These are phyloP conservation scores for Phoronis australis DNA, from an alignment of 2,888 invertebrate species.

Conservation along the genomic window DNA sequence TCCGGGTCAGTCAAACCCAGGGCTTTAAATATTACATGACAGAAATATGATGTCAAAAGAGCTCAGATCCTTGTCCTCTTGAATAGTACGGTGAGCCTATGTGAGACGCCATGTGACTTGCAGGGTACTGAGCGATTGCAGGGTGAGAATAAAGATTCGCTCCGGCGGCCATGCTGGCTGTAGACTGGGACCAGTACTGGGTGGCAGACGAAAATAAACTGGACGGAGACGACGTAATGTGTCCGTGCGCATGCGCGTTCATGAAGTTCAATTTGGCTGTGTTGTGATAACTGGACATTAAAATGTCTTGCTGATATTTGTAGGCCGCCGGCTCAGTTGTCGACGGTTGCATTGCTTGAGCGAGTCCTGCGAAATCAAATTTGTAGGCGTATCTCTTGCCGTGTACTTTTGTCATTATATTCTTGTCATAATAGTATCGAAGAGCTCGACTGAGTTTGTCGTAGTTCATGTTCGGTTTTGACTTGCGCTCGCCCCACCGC, in stretches of 20 bases:
- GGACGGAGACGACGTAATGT: slow-evolving; percentile 31
- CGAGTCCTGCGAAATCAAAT: slow-evolving; percentile 91
- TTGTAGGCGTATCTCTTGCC: slow-evolving; percentile 94
- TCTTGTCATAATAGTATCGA: slow-evolving; percentile 96
- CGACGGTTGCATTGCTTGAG: slow-evolving; percentile 67
- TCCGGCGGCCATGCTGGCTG: too few relatives aligned
- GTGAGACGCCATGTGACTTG: slow-evolving; percentile 62
- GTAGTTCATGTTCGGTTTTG: slow-evolving; percentile 97
- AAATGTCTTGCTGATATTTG: slow-evolving; percentile 93
- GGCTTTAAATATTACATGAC: too few relatives aligned
- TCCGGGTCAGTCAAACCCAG: too few relatives aligned
- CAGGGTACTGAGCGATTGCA: slow-evolving; percentile 63
- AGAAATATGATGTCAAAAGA: too few relatives aligned
- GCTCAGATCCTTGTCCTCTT: too few relatives aligned
- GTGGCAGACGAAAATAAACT: slow-evolving; percentile 35
- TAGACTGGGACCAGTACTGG: slow-evolving; percentile 40
- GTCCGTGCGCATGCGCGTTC: slow-evolving; percentile 59
- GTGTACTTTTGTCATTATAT: slow-evolving; percentile 97
- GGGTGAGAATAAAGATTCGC: too few relatives aligned
- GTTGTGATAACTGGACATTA: slow-evolving; percentile 72
- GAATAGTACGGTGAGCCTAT: too few relatives aligned
- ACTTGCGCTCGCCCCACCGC: slow-evolving; percentile 91
- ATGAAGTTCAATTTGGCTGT: slow-evolving; percentile 82
- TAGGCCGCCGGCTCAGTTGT: slow-evolving; percentile 79
- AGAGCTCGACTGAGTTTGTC: slow-evolving; percentile 91